These are phyloP conservation scores for Colaptes auratus DNA, from an alignment of 2,113 vertebrate species.

Conservation along the genomic window DNA sequence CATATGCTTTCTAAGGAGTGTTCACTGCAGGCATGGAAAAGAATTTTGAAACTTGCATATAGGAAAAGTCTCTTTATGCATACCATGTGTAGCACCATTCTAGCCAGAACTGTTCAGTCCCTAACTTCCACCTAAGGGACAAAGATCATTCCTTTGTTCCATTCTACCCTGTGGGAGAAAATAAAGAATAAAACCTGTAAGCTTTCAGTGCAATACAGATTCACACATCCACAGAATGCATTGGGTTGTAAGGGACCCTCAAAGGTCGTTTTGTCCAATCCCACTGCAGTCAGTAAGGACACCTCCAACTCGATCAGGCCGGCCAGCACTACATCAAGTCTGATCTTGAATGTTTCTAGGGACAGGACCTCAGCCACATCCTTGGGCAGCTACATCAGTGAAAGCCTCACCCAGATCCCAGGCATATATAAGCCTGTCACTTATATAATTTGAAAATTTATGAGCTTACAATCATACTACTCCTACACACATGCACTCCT, in stretches of 20 bases:
- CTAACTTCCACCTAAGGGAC: not conserved
- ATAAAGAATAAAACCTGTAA: not conserved
- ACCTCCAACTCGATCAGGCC: no score
- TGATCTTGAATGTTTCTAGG: no score
- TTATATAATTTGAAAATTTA: constrained; percentile 38
- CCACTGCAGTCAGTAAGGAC: no score
- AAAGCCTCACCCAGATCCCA: no score
- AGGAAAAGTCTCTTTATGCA: not conserved
- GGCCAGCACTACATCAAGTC: no score
- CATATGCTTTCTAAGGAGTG: not conserved
- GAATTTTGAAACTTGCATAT: not conserved
- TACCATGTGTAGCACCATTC: not conserved
- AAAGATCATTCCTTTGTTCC: not conserved
- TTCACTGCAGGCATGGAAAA: not conserved
- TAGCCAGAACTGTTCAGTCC: not conserved
- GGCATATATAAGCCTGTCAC: not conserved
- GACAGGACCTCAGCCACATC: no score
- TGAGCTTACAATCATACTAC: constrained; percentile 17
- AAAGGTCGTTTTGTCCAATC: no score
- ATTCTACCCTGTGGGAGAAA: not conserved
- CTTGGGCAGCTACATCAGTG: no score
- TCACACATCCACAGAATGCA: no score
- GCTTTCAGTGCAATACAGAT: not conserved
- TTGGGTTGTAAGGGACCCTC: no score
- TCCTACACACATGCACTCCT: constrained; percentile 21